Conservation (phyloP, 1,140 invertebrate species). For the Callitettix versicolor region DNA sequence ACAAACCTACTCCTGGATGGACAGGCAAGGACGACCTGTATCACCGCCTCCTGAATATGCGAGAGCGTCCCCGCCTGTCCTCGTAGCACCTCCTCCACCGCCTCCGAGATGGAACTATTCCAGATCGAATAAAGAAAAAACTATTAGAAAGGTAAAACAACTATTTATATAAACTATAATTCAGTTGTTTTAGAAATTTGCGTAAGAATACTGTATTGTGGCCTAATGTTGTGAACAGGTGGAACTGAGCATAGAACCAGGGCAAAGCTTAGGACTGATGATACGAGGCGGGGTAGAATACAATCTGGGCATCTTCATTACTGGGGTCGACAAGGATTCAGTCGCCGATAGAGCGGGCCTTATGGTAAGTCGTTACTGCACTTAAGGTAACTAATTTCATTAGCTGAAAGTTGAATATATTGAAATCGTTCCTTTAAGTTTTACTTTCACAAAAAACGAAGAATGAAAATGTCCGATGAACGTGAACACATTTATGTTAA, state of each 20-base stretch:
- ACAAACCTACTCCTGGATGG: slow-evolving; percentile 86
- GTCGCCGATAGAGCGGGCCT: slow-evolving; percentile 81
- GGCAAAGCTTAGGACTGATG: slow-evolving; percentile 83
- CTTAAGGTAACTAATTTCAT: no score
- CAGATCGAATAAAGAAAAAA: slow-evolving; percentile 27
- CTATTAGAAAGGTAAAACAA: slow-evolving; percentile 30
- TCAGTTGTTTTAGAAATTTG: neutral
- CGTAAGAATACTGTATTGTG: no score
- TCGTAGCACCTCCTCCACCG: slow-evolving; percentile 31
- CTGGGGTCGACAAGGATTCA: slow-evolving; percentile 84
- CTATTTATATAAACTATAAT: neutral
- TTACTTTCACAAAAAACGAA: no score
- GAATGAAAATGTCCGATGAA: no score
- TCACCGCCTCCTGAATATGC: slow-evolving; percentile 64
- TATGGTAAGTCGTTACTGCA: slow-evolving; percentile 50
- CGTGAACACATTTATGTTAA: no score
- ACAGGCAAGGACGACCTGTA: slow-evolving; percentile 72
- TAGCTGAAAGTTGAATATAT: no score
- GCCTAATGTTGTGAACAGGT: slow-evolving; percentile 47
- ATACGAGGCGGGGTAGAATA: slow-evolving; percentile 88
- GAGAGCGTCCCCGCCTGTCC: slow-evolving; percentile 27
- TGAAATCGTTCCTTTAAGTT: no score
- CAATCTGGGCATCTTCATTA: slow-evolving; percentile 88
- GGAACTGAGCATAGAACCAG: slow-evolving; percentile 75
- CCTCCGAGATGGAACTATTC: slow-evolving; percentile 34